Conservation (phyloP, 2,113 vertebrate genomes). For the Ginglymostoma cirratum region DNA sequence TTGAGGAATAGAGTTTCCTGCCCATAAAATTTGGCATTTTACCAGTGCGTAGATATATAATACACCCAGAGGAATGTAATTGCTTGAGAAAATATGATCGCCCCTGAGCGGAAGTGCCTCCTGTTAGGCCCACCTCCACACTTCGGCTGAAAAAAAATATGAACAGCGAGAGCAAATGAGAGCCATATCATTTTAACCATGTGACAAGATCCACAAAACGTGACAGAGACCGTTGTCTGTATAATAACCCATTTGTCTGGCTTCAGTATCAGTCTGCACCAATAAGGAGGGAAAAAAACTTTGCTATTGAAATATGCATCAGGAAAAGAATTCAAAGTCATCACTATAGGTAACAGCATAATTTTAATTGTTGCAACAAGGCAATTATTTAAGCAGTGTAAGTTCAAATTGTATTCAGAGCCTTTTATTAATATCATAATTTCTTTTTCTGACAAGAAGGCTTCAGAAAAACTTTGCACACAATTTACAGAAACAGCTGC, state of each 20-base stretch:
- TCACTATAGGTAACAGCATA: not conserved
- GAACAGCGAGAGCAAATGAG: not conserved
- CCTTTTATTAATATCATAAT: not conserved
- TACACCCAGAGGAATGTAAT: no score
- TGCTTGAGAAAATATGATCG: no score
- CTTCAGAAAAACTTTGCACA: not conserved
- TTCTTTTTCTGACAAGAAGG: not conserved
- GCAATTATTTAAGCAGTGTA: not conserved
- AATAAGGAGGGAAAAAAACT: not conserved
- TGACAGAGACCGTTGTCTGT: not conserved
- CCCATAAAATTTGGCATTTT: no score
- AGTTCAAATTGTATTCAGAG: not conserved
- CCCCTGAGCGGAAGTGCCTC: no score
- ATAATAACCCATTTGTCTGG: not conserved
- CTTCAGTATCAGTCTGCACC: not conserved
- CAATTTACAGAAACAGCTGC: conserved; percentile 14
- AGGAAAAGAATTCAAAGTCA: not conserved
- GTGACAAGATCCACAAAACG: not conserved
- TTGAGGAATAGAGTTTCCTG: no score
- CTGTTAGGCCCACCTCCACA: no score
- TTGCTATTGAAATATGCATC: not conserved
- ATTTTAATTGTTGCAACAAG: not conserved
- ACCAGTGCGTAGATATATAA: no score
- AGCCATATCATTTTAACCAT: not conserved
- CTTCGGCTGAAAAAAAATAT: no score